Conservation (phyloP, 2,888 invertebrate species). For the Phania funesta region DNA sequence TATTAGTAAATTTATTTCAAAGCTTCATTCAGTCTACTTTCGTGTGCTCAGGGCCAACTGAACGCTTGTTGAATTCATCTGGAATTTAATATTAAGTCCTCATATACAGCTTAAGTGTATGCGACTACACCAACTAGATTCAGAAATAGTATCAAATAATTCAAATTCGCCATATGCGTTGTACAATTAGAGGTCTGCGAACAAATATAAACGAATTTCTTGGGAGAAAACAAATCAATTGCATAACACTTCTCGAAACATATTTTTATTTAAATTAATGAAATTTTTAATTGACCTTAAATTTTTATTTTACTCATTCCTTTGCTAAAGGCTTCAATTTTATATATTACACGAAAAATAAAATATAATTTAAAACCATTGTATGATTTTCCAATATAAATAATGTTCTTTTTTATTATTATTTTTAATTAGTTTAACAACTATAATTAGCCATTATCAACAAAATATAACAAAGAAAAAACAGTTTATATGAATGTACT, state of each 20-base stretch:
- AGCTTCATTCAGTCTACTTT: too few relatives aligned
- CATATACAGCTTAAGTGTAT: too few relatives aligned
- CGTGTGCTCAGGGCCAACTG: too few relatives aligned
- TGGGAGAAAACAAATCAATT: not conserved
- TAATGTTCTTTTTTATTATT: conserved; percentile 12
- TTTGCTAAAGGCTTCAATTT: not conserved
- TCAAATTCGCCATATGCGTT: too few relatives aligned
- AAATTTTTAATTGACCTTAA: not conserved
- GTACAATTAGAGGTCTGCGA: too few relatives aligned
- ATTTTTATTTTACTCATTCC: not conserved
- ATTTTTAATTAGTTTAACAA: conserved; percentile 41
- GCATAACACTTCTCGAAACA: not conserved
- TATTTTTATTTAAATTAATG: not conserved
- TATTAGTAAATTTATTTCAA: too few relatives aligned
- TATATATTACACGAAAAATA: not conserved
- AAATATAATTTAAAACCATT: conserved; percentile 6
- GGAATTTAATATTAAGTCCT: too few relatives aligned
- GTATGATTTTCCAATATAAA: conserved; percentile 51
- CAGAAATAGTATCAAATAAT: too few relatives aligned
- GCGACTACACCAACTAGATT: too few relatives aligned
- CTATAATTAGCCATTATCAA: conserved; percentile 26
- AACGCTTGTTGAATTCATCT: too few relatives aligned
- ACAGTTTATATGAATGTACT: conserved; percentile 67
- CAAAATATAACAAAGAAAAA: conserved; percentile 28
- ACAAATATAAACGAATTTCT: not conserved